Conservation (phyloP, 2,113 vertebrate genomes). For the Cephalophus harveyi region DNA sequence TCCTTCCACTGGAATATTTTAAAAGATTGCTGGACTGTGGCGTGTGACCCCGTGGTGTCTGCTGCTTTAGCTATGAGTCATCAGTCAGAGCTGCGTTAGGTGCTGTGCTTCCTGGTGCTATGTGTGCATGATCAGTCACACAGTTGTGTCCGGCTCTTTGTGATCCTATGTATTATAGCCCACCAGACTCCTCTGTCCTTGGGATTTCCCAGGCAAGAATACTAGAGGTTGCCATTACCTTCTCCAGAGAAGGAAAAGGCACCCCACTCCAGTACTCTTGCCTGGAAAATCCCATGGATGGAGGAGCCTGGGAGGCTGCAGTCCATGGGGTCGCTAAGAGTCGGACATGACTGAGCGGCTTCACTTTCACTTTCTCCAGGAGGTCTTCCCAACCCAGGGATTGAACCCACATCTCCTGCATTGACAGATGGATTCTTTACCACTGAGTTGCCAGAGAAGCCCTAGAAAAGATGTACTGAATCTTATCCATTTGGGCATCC, state of each 20-base stretch:
- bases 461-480: background rate
- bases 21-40: background rate
- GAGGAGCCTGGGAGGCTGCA: background rate
- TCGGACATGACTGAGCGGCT: accelerated
- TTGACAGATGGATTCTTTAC: background rate
- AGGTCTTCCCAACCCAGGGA: no score
- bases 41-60: accelerated
- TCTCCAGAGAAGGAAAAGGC: background rate
- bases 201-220: background rate
- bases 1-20: background rate
- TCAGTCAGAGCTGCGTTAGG: background rate
- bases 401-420: no score
- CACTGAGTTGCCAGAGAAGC: background rate
- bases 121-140: background rate
- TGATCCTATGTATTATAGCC: background rate
- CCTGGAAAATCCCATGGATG: no score
- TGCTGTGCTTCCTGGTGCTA: background rate
- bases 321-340: background rate
- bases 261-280: no score
- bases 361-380: no score
- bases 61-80: background rate
- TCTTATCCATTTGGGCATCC: background rate
- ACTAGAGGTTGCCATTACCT: background rate
- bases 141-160: background rate
- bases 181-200: background rate